A percentile compares a stretch with the other conserved stretches of the same genome.
phyloP scores from a whole-genome alignment of 2,888 invertebrate genomes.

The Lordiphosa andalusiaca region DNA sequence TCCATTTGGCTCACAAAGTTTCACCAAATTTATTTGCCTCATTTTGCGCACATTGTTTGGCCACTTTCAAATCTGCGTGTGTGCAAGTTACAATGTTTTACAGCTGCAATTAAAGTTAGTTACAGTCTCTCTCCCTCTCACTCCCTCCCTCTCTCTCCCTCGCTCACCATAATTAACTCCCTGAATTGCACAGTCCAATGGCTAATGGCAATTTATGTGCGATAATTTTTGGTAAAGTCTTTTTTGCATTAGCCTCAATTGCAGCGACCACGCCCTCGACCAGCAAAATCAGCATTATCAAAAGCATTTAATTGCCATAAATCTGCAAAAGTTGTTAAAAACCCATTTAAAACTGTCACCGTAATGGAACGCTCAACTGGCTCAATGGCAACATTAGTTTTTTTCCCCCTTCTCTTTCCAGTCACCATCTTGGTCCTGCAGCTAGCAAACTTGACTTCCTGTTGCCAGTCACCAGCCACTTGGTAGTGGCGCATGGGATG shows the following conservation, averaged over 20 bases:
- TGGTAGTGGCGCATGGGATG: conserved; percentile 44
- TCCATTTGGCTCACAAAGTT: conserved; percentile 45
- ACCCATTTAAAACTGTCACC: conserved; percentile 67
- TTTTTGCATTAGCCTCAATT: conserved; percentile 17
- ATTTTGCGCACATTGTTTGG: conserved; percentile 61
- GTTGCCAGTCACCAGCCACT: conserved; percentile 13
- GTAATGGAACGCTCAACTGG: conserved; percentile 53
- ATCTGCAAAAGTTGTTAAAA: conserved; percentile 65
- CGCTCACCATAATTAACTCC: not conserved
- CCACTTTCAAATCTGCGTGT: conserved; percentile 58
- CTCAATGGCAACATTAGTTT: conserved; percentile 34
- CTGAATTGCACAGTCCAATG: too few relatives aligned
- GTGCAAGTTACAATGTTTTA: conserved; percentile 62
- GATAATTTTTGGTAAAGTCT: conserved; percentile 50
- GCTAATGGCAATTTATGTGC: conserved; percentile 66
- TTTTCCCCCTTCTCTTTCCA: conserved; percentile 31
- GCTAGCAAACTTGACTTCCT: not conserved
- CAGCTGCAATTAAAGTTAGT: conserved; percentile 44
- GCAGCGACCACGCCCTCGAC: conserved; percentile 1
- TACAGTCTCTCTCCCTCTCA: conserved; percentile 4
- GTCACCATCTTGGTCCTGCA: conserved; percentile 7
- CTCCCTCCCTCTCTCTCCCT: not conserved
- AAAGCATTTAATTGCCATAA: conserved; percentile 65
- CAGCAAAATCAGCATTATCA: conserved; percentile 53
- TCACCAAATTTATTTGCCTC: conserved; percentile 64